Conservation (phyloP, 2,113 vertebrate species). For the Cephalophus harveyi region DNA sequence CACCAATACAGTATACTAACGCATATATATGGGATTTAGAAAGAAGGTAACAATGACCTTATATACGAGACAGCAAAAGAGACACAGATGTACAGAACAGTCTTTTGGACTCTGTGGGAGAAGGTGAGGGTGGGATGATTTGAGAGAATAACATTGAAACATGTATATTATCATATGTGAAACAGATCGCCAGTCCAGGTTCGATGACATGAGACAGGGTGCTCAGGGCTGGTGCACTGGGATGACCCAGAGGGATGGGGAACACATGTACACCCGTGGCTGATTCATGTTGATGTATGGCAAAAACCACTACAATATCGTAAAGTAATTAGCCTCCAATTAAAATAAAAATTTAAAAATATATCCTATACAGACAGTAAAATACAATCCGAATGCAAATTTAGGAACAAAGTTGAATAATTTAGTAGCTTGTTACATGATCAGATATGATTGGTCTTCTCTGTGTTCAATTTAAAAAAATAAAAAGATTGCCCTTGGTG, state of each 20-base stretch:
- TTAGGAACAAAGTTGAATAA: slow-evolving; percentile 75
- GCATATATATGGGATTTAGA: neutral
- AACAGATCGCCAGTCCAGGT: neutral
- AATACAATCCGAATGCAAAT: slow-evolving; percentile 76
- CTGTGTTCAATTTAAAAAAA: slow-evolving; percentile 74
- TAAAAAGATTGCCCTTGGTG: slow-evolving; percentile 84
- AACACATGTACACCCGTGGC: neutral
- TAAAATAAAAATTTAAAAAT: neutral
- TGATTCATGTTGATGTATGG: neutral
- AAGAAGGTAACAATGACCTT: accelerated
- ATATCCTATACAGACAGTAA: slow-evolving; percentile 66
- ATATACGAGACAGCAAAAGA: neutral
- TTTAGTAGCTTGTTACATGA: slow-evolving; percentile 82
- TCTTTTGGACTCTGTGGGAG: neutral
- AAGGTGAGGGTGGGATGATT: neutral
- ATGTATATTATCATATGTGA: neutral
- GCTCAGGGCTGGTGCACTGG: neutral
- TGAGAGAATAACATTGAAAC: neutral
- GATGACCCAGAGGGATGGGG: neutral
- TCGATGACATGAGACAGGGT: neutral
- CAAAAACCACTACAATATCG: neutral
- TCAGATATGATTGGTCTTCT: slow-evolving; percentile 83
- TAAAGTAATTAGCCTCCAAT: neutral
- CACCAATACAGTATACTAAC: neutral
- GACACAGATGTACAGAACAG: neutral